Evolutionary conservation across 2,888 invertebrate species (phyloP).

Genomic region (Synanthedon vespiformis): DNA sequence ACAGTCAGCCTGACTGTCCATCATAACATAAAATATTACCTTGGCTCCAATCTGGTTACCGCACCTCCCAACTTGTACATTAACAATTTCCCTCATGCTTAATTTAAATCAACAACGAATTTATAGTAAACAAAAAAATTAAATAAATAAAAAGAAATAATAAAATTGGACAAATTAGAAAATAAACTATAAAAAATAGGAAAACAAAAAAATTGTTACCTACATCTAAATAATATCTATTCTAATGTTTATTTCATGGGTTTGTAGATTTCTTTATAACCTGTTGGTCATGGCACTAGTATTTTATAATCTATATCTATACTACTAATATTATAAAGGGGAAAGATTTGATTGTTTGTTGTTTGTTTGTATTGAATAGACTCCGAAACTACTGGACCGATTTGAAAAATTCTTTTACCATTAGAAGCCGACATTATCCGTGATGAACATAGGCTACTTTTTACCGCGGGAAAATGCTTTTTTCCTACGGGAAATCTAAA

Average conservation of each 20-base stretch:
- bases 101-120: slow-evolving; percentile 19
- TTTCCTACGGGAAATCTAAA: too few relatives aligned
- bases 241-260: slow-evolving; percentile 22
- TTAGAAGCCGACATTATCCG: too few relatives aligned
- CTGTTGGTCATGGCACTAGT: not conserved
- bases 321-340: too few relatives aligned
- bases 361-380: too few relatives aligned
- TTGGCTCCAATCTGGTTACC: slow-evolving; percentile 81
- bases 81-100: slow-evolving; percentile 84
- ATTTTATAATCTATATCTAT: too few relatives aligned
- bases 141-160: slow-evolving; percentile 19
- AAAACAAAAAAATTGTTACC: slow-evolving; percentile 18
- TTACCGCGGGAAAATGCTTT: too few relatives aligned
- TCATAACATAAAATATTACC: slow-evolving; percentile 54
- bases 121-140: slow-evolving; percentile 22
- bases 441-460: too few relatives aligned
- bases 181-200: slow-evolving; percentile 13
- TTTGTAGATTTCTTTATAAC: slow-evolving; percentile 8
- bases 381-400: too few relatives aligned
- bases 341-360: too few relatives aligned
- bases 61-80: slow-evolving; percentile 74
- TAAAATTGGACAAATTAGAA: slow-evolving; percentile 15
- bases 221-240: slow-evolving; percentile 13
- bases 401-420: too few relatives aligned
- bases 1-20: not conserved